A percentile compares a stretch with the other conserved stretches of the same genome.
These are phyloP conservation scores for Gnatocerus cornutus DNA, from an alignment of 2,888 invertebrate genomes.

Conservation along the genomic window DNA sequence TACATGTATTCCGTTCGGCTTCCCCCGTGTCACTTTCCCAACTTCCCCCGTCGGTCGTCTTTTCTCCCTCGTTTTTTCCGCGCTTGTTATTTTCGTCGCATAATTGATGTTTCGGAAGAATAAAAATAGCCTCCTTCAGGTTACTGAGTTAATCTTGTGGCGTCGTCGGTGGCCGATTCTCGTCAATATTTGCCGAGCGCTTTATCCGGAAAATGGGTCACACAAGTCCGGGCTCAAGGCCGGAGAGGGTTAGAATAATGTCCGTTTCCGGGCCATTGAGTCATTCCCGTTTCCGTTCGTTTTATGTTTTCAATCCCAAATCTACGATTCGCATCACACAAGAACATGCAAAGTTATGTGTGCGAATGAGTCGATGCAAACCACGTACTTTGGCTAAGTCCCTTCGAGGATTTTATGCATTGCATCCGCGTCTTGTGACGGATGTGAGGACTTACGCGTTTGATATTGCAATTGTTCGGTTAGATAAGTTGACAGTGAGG, in stretches of 20 bases:
- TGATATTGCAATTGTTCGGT: slow-evolving; percentile 47
- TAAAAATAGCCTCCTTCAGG: slow-evolving; percentile 26
- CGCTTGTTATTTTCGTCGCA: background rate
- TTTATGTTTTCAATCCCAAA: slow-evolving; percentile 24
- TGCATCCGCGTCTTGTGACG: slow-evolving; percentile 54
- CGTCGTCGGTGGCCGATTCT: slow-evolving; percentile 17
- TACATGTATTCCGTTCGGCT: background rate
- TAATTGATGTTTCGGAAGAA: background rate
- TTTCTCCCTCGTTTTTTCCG: background rate
- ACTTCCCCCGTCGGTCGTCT: background rate
- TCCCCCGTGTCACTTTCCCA: background rate
- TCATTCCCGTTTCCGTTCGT: slow-evolving; percentile 43
- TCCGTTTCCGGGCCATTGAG: slow-evolving; percentile 48
- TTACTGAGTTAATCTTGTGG: slow-evolving; percentile 12
- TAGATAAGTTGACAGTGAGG: slow-evolving; percentile 41
- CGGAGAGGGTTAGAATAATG: slow-evolving; percentile 42
- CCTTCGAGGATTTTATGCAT: slow-evolving; percentile 50
- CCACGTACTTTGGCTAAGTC: slow-evolving; percentile 39
- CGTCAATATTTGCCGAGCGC: slow-evolving; percentile 31
- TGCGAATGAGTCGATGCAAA: slow-evolving; percentile 35
- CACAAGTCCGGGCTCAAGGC: slow-evolving; percentile 41
- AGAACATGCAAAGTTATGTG: slow-evolving; percentile 45
- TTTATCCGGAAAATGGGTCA: slow-evolving; percentile 36
- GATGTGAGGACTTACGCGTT: slow-evolving; percentile 49
- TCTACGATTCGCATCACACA: slow-evolving; percentile 44